Conservation (phyloP, 2,888 invertebrate genomes). For the Bedellia somnulentella region DNA sequence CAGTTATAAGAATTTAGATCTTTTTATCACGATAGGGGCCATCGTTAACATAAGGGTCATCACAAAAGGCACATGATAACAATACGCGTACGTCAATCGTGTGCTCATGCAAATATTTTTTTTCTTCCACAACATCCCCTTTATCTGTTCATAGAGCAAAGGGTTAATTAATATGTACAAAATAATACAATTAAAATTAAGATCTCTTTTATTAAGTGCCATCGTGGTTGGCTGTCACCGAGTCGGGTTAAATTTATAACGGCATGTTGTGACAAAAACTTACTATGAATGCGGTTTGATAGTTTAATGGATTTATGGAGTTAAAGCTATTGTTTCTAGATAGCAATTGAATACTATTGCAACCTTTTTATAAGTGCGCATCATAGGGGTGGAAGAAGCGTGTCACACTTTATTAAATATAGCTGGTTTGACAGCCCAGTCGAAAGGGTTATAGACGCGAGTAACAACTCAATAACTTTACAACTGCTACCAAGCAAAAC, state of each 20-base stretch:
- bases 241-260: constrained; percentile 43
- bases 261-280: constrained; percentile 43
- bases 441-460: constrained; percentile 56
- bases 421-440: constrained; percentile 47
- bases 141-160: constrained; percentile 46
- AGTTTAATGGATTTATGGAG: constrained; percentile 43
- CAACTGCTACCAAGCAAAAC: constrained; percentile 50
- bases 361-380: constrained; percentile 27
- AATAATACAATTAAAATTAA: constrained; percentile 54
- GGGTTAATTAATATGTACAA: constrained; percentile 60
- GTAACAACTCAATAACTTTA: constrained; percentile 54
- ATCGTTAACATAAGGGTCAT: constrained; percentile 57
- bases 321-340: constrained; percentile 36
- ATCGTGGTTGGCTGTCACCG: constrained; percentile 52
- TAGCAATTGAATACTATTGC: constrained; percentile 33
- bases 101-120: constrained; percentile 57
- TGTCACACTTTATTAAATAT: constrained; percentile 38
- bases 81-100: constrained; percentile 58
- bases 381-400: constrained; percentile 17
- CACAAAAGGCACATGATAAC: constrained; percentile 58
- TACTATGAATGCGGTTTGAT: constrained; percentile 35
- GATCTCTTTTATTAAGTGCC: constrained; percentile 45
- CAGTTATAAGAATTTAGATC: constrained; percentile 16
- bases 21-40: constrained; percentile 21
- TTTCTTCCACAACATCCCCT: constrained; percentile 54